Base-by-base conservation (phyloP, 1,140 invertebrate species). In the Eueides isabella region DNA sequence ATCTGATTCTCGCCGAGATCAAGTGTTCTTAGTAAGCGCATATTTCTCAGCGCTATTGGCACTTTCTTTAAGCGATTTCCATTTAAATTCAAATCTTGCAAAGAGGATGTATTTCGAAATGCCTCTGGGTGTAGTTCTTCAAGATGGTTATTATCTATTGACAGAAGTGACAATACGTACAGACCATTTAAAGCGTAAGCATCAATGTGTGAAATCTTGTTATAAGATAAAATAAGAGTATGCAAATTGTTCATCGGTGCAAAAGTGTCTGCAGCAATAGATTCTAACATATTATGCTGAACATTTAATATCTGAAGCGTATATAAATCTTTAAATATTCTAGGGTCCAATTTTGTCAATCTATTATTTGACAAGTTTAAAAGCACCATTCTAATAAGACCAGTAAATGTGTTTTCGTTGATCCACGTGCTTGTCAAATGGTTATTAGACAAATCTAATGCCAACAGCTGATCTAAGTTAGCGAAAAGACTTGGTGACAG, bases 371-470 rank as follows among this genome's bases (percentile, higher is more conserved):
- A 97, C 29, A 99, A 90, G 89, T 98, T 97, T 26, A 99, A 92
- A 5, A 98, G 92, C 1, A 98, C 97, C 72, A 99, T 94, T 29
- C 97, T 95, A 76, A 97, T 98, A 19, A 98, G 94, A 5, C 98
- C 98, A 14, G 96, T 95, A 82, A 99, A 98, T 23, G 97, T 98
- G 65, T 95, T 96, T 6, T 95, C 94, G 82, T 96, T 96, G 16
- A 97, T 96, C 97, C 96, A 98, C 11, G 95, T 95, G 82, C 96
- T 97, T 28, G 97, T 97, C 30, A 99, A 94, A 86, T 96, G 95
- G 93, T 99, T 99, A 80, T 95, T 95, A 23, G 97, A 98, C 80
- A 99, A 93, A 89, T 99, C 97, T 62, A 99, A 92, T 1, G 97
- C 95, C 80, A 97, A 95, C 71, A 99, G 94, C 85, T 98, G 96